phyloP scores from a whole-genome alignment of 2,113 vertebrate species.

The Rhinopithecus roxellana region DNA sequence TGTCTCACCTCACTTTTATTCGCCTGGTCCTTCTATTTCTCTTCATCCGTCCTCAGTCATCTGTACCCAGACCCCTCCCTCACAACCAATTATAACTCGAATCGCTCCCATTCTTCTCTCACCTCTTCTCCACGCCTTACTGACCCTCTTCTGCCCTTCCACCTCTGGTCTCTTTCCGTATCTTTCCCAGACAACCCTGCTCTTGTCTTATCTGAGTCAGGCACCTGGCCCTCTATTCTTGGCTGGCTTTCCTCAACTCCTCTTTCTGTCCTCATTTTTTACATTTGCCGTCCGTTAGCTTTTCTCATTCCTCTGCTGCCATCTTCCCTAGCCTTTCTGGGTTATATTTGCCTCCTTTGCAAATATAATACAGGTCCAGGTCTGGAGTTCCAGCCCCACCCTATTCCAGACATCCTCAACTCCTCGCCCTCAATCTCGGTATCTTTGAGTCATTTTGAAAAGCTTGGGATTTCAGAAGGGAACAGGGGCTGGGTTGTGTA shows the following conservation, averaged over 20 bases:
- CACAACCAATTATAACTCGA: background rate
- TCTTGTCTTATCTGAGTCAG: background rate
- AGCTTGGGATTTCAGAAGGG: slow-evolving; percentile 23
- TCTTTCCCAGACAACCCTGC: background rate
- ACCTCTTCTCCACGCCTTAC: background rate
- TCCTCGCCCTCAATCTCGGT: background rate
- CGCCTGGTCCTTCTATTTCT: background rate
- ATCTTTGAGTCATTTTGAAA: background rate
- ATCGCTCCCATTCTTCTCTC: background rate
- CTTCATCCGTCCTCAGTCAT: background rate
- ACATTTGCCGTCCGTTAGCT: background rate
- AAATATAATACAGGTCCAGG: background rate
- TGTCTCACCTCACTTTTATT: background rate
- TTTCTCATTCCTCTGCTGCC: background rate
- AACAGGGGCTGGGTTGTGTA: background rate
- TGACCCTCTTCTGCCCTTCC: background rate
- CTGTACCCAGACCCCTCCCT: background rate
- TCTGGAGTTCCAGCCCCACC: background rate
- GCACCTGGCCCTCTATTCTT: background rate
- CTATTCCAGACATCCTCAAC: background rate
- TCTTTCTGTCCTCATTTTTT: background rate
- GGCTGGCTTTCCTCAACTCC: background rate
- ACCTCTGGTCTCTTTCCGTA: background rate
- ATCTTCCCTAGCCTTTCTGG: background rate
- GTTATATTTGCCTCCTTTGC: background rate